phyloP scores from a whole-genome alignment of 2,888 invertebrate species.

The Pyrochroa serraticornis region DNA sequence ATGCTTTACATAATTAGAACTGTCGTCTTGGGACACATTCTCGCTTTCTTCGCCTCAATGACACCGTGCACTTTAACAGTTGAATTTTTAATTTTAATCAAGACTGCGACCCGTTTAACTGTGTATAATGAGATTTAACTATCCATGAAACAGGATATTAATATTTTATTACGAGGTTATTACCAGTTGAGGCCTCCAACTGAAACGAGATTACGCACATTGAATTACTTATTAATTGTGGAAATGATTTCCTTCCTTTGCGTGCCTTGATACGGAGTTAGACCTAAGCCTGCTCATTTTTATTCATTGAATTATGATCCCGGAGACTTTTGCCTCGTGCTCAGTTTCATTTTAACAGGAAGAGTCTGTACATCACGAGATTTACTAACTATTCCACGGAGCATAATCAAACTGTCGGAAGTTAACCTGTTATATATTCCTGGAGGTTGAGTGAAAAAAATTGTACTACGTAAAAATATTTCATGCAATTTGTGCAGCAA shows the following conservation, averaged over 20 bases:
- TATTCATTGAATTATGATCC: too few species aligned
- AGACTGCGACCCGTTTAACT: constrained; percentile 30
- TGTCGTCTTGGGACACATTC: neutral
- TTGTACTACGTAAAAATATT: too few species aligned
- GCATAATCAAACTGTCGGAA: too few species aligned
- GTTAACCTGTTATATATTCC: too few species aligned
- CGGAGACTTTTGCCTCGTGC: too few species aligned
- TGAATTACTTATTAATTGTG: constrained; percentile 28
- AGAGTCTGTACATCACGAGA: too few species aligned
- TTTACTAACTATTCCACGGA: too few species aligned
- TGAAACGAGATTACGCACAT: constrained; percentile 29
- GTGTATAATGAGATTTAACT: constrained; percentile 36
- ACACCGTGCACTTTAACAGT: constrained; percentile 18
- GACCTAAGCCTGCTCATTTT: too few species aligned
- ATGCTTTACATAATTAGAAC: constrained; percentile 23
- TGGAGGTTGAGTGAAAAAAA: too few species aligned
- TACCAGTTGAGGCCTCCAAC: constrained; percentile 27
- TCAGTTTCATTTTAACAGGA: too few species aligned
- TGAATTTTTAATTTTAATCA: constrained; percentile 40
- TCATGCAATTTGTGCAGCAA: too few species aligned
- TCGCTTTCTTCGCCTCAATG: constrained; percentile 14
- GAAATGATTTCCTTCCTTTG: constrained; percentile 17
- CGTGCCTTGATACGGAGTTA: neutral
- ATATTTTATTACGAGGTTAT: constrained; percentile 35
- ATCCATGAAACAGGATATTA: constrained; percentile 36